Evolutionary conservation across 1,140 invertebrate genomes (phyloP).

Genomic region (Eumaeus atala): DNA sequence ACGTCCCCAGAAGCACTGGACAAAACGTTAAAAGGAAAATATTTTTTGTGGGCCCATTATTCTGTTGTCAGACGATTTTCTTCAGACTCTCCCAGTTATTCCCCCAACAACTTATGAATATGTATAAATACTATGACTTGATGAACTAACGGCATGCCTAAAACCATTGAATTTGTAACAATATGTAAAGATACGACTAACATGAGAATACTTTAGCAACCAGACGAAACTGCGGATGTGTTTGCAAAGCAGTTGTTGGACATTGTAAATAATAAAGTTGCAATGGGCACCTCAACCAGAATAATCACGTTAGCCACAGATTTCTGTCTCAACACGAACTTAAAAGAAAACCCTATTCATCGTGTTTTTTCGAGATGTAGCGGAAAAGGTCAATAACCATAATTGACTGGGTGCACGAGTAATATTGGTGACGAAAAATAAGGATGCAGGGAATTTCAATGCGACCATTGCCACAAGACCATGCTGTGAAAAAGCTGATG

Average conservation of each 20-base stretch:
- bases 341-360: constrained; percentile 7
- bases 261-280: constrained; percentile 47
- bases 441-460: constrained; percentile 26
- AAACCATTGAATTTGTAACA: constrained; percentile 58
- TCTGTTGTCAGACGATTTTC: constrained; percentile 69
- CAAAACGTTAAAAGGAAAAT: constrained; percentile 25
- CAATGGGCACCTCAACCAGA: constrained; percentile 19
- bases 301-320: constrained; percentile 17
- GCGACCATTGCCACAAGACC: constrained; percentile 22
- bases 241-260: constrained; percentile 39
- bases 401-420: constrained; percentile 21
- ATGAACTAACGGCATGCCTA: constrained; percentile 61
- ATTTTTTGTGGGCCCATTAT: constrained; percentile 45
- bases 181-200: constrained; percentile 42
- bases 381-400: constrained; percentile 1
- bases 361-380: constrained; percentile 3
- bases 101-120: constrained; percentile 44
- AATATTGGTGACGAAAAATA: constrained; percentile 28
- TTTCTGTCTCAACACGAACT: constrained; percentile 22
- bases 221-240: constrained; percentile 29
- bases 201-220: constrained; percentile 43
- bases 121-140: too few relatives aligned
- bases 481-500: neutral
- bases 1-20: constrained; percentile 23
- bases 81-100: constrained; percentile 69